Percentiles rank a stretch among this genome's conserved stretches.
Evolutionary conservation across 2,888 invertebrate genomes (phyloP).

Genomic region (Noctua fimbriata): DNA sequence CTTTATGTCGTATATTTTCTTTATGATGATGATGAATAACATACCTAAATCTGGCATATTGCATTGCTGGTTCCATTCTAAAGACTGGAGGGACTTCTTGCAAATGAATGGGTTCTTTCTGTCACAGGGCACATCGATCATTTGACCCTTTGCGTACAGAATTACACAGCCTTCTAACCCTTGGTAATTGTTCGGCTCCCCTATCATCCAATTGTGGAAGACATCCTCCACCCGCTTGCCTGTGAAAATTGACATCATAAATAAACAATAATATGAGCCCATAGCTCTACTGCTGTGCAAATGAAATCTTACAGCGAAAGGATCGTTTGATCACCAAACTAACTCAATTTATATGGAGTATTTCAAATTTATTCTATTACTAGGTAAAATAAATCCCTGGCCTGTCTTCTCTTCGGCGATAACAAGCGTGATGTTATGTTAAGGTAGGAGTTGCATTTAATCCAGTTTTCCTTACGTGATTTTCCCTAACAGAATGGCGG

Average conservation of each 20-base stretch:
- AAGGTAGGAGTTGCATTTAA: neutral
- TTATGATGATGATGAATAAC: neutral
- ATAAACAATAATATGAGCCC: neutral
- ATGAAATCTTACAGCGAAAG: neutral
- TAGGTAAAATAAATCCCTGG: neutral
- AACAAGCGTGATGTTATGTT: neutral
- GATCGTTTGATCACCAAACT: neutral
- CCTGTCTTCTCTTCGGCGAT: neutral
- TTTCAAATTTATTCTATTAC: neutral
- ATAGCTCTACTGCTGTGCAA: neutral
- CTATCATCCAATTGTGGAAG: conserved; percentile 12
- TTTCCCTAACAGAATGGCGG: neutral
- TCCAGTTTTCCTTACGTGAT: neutral
- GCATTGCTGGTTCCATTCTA: conserved; percentile 35
- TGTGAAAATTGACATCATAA: conserved; percentile 1
- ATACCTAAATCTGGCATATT: conserved; percentile 36
- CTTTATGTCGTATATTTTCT: neutral
- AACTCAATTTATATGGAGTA: neutral
- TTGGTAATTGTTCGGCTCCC: conserved; percentile 25
- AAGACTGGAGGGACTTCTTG: conserved; percentile 30
- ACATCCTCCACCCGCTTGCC: conserved; percentile 38
- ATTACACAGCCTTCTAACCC: conserved; percentile 14
- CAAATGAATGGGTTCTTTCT: conserved; percentile 4
- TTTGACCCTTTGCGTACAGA: neutral
- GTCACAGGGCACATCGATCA: neutral